phyloP scores from a whole-genome alignment of 1,140 invertebrate species.

The Cepaea nemoralis region DNA sequence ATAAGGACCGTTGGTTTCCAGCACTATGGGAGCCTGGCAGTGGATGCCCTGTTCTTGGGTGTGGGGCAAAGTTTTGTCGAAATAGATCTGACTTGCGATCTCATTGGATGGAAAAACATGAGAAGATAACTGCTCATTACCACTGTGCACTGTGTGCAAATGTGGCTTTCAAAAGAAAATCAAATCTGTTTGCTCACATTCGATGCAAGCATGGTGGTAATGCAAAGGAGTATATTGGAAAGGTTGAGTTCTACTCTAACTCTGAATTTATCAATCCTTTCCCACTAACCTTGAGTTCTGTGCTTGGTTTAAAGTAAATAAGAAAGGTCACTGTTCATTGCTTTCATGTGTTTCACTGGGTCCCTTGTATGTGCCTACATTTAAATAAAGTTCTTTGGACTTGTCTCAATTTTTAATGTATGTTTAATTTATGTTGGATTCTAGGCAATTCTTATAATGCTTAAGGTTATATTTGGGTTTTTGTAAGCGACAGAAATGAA shows the following conservation, averaged over 20 bases:
- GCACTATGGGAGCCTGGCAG: constrained; percentile 30
- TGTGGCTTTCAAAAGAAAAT: constrained; percentile 26
- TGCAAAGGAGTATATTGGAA: background rate
- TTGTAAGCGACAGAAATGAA: too few relatives aligned
- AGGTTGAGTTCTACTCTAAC: constrained; percentile 25
- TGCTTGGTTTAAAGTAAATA: constrained; percentile 12
- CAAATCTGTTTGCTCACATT: constrained; percentile 32
- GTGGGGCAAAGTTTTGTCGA: constrained; percentile 33
- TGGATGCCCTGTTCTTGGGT: constrained; percentile 36
- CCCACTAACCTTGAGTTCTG: constrained; percentile 26
- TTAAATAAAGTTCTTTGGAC: background rate
- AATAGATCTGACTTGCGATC: constrained; percentile 20
- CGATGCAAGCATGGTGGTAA: constrained; percentile 16
- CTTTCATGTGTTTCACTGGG: background rate
- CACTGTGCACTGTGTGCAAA: constrained; percentile 24
- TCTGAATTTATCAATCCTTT: constrained; percentile 26
- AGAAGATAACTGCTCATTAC: constrained; percentile 22
- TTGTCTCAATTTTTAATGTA: too few relatives aligned
- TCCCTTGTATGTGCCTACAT: background rate
- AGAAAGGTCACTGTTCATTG: background rate
- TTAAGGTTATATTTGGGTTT: too few relatives aligned
- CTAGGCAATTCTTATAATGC: too few relatives aligned
- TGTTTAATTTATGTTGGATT: too few relatives aligned
- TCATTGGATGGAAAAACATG: constrained; percentile 39
- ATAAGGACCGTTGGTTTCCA: background rate